Percentiles rank a stretch among this genome's conserved stretches.
Evolutionary conservation across 92 coral and sea anemone genomes (phyloP).

Genomic region (Epizoanthus illoricatus): DNA sequence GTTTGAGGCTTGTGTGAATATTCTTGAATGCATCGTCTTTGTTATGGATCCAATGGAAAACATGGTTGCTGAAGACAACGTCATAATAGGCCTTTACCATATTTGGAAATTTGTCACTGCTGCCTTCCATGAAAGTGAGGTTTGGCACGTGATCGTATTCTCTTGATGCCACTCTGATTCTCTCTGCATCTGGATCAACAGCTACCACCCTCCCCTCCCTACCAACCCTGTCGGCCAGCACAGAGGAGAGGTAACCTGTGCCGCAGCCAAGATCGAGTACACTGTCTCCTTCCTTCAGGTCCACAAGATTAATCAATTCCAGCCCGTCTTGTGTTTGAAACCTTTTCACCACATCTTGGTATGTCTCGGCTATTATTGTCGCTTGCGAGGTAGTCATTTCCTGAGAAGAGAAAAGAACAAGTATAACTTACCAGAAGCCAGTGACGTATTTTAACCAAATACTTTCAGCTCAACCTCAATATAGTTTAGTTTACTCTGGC

Average conservation of each 20-base stretch:
- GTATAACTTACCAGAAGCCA: no score
- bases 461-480: no score
- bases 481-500: no score
- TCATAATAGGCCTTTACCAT: constrained; percentile 1
- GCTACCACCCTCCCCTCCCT: background rate
- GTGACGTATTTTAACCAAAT: no score
- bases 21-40: constrained; percentile 4
- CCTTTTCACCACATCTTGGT: background rate
- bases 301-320: background rate
- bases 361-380: background rate
- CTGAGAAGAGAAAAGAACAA: background rate
- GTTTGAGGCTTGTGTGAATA: background rate
- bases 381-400: background rate
- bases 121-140: background rate
- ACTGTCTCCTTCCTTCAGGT: background rate
- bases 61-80: background rate
- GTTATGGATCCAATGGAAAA: constrained; percentile 10
- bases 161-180: background rate
- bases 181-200: constrained; percentile 4
- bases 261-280: constrained; percentile 10
- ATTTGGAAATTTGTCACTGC: constrained; percentile 4
- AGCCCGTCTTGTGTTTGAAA: background rate
- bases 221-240: constrained; percentile 11
- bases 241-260: constrained; percentile 12
- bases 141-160: background rate